A percentile compares a stretch with the other conserved stretches of the same genome.
Evolutionary conservation across 2,797 vertebrate genomes (phyloP).

Genomic region (Stomatorhinus walkeri): DNA sequence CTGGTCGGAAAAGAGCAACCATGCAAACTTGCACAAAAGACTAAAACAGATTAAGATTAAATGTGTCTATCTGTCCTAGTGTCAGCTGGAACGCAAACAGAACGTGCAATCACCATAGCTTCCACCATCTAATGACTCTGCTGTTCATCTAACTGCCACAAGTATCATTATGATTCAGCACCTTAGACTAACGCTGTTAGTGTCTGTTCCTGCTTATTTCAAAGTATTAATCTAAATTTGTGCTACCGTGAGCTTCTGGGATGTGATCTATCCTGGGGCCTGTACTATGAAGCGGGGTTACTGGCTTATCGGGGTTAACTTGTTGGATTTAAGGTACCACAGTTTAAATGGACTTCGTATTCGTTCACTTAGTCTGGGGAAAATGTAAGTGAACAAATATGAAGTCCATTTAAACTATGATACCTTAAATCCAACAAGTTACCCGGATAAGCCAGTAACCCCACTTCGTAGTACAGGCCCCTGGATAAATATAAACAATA

Average conservation of each 20-base stretch:
- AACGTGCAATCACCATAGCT: neutral
- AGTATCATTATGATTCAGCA: neutral
- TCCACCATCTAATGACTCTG: neutral
- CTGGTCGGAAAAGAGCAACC: neutral
- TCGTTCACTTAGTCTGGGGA: no score
- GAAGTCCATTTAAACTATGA: no score
- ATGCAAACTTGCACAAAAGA: neutral
- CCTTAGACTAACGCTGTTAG: neutral
- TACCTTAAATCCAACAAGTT: no score
- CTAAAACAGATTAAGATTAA: constrained; percentile 15
- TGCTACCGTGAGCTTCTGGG: neutral
- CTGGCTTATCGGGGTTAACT: no score
- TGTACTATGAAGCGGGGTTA: no score
- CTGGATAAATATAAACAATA: no score
- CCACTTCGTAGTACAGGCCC: no score
- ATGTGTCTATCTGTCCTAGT: neutral
- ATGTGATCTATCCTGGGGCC: neutral
- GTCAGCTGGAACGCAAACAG: neutral
- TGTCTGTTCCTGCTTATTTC: neutral
- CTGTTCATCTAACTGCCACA: neutral
- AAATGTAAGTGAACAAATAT: no score
- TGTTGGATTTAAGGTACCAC: no score
- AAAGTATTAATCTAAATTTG: neutral
- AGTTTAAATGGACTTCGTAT: no score
- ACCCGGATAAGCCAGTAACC: no score